These are phyloP conservation scores for Tineola bisselliella DNA, from an alignment of 2,888 invertebrate genomes.

Conservation along the genomic window DNA sequence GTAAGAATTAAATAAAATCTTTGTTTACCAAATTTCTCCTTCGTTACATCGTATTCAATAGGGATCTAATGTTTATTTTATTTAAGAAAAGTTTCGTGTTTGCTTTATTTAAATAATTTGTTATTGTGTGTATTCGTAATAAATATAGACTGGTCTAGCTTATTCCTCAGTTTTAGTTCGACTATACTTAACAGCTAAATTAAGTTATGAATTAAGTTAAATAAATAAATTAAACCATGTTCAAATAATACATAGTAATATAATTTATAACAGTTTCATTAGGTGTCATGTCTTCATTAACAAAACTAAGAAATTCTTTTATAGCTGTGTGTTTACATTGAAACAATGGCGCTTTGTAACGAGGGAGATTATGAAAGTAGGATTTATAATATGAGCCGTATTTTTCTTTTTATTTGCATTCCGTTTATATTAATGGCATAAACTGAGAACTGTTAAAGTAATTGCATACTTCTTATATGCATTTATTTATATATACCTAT, in stretches of 20 bases:
- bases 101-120: not conserved
- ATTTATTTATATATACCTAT: too few species aligned
- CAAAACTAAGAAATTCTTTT: constrained; percentile 12
- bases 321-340: not conserved
- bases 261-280: not conserved
- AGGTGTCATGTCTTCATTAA: constrained; percentile 2
- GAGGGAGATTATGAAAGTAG: constrained; percentile 6
- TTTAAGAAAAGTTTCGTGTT: not conserved
- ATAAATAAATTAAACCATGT: too few species aligned
- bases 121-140: too few species aligned
- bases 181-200: too few species aligned
- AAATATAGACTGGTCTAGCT: too few species aligned
- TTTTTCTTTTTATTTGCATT: not conserved
- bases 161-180: too few species aligned
- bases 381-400: not conserved
- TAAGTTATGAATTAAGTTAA: too few species aligned
- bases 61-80: not conserved
- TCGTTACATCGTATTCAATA: not conserved
- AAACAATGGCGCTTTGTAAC: constrained; percentile 7
- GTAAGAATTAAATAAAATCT: constrained; percentile 1
- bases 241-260: too few species aligned
- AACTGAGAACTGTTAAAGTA: not conserved
- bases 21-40: constrained; percentile 3
- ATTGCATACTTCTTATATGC: not conserved
- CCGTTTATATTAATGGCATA: not conserved